Base-by-base conservation (phyloP, 2,888 invertebrate species). In the Notodonta ziczac region DNA sequence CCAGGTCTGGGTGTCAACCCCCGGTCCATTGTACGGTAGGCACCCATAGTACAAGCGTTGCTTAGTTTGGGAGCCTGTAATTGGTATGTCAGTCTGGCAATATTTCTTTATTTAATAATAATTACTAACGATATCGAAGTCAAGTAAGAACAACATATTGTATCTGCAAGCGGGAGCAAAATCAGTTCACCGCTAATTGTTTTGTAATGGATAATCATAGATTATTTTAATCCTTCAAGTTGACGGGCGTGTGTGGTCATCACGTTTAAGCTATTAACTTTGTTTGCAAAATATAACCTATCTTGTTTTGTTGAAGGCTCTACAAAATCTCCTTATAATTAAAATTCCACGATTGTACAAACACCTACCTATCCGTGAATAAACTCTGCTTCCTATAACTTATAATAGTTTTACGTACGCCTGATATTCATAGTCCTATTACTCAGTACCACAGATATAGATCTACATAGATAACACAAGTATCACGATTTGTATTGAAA, bases 261-360 rank as follows among this genome's bases (percentile, higher is more conserved):
- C 82, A 81, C 81, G 81, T 72, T 72, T 62, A 44, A 66, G 52
- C 78, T 63, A 82, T 82, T 75, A 76, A 66, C 67, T 63, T 65
- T 51, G 56, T 65, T 60, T 51, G n/a, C 44, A 52, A 51, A 56
- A 56, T 56, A 56, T 44, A 12, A 56, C 24, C 16, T 56, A 56
- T 24, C 56, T 44, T 35, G 54, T 54, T 54, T 54, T 24, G 44
- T 24, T 16, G 56, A 56, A 56, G 42, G 56, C 44, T 44, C 24
- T 12, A 56, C 39, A 56, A 39, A 39, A 54, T 54, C n/a, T 16
- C 50, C 16, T 52, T 32, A 32, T 54, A 39, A 39, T 54, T 54
- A 39, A 39, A 54, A 54, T 54, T 54, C 54, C 39, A 14, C 35
- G 35, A 8, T n/a, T 39, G 39, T 52, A 52, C 32, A 6, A 24